Evolutionary conservation across 2,888 invertebrate genomes (phyloP).

Genomic region (Nemotelus pantherinus): DNA sequence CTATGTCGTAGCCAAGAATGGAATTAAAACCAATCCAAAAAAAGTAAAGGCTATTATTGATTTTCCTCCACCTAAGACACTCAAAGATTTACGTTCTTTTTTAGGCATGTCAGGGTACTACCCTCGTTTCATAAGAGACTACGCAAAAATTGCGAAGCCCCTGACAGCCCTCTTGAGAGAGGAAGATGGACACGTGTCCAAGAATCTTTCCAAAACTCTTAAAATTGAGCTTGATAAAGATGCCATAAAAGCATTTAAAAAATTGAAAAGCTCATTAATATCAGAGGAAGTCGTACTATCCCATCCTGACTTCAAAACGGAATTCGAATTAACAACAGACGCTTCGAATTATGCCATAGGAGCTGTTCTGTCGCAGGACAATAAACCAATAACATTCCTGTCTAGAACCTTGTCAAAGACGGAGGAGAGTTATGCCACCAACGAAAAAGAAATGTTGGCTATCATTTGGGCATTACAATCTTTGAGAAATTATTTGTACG

Average conservation of each 20-base stretch:
- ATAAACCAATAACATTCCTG: conserved; percentile 18
- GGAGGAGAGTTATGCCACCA: conserved; percentile 32
- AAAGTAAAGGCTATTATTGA: conserved; percentile 24
- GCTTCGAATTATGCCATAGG: conserved; percentile 33
- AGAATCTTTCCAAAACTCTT: conserved; percentile 16
- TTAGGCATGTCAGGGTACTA: conserved; percentile 10
- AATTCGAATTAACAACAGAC: conserved; percentile 14
- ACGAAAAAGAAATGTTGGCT: conserved; percentile 43
- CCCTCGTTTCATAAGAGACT: background rate
- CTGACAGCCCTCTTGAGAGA: conserved; percentile 37
- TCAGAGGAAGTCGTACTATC: conserved; percentile 10
- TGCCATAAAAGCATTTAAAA: conserved; percentile 2
- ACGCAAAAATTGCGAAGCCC: conserved; percentile 9
- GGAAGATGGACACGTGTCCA: conserved; percentile 22
- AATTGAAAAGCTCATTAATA: conserved; percentile 1
- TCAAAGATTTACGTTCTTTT: conserved; percentile 18
- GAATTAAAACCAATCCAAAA: conserved; percentile 20
- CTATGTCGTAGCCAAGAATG: conserved; percentile 10
- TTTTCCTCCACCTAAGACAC: conserved; percentile 15
- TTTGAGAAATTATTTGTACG: conserved; percentile 14
- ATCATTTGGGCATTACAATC: conserved; percentile 27
- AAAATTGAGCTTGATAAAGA: background rate
- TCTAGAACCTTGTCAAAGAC: conserved; percentile 29
- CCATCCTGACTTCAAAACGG: conserved; percentile 4
- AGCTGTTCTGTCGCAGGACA: conserved; percentile 25